Conservation (phyloP, 1,140 invertebrate genomes). For the Trissolcus basalis region DNA sequence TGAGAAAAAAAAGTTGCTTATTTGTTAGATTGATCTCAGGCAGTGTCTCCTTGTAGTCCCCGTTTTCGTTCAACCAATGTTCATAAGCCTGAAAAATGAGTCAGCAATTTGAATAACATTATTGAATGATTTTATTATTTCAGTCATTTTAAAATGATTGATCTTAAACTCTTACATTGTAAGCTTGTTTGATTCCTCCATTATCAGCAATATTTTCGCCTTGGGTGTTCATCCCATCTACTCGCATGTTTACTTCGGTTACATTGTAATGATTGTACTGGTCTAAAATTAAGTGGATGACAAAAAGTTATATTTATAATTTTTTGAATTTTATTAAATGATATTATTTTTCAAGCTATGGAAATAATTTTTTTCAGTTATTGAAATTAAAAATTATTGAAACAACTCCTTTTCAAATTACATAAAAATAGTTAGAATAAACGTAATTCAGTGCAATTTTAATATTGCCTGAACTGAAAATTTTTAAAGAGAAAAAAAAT, state of each 20-base stretch:
- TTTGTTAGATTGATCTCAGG: constrained; percentile 85
- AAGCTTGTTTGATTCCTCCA: constrained; percentile 90
- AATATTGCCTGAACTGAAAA: too few relatives aligned
- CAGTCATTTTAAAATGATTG: background rate
- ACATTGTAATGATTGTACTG: constrained; percentile 84
- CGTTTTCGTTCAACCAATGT: constrained; percentile 78
- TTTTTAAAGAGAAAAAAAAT: too few relatives aligned
- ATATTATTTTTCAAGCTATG: too few relatives aligned
- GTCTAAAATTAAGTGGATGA: constrained; percentile 69
- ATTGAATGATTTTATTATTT: constrained; percentile 20
- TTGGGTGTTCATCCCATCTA: constrained; percentile 81
- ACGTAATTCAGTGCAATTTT: too few relatives aligned
- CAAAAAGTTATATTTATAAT: background rate
- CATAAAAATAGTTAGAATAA: too few relatives aligned
- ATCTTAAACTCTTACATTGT: constrained; percentile 77
- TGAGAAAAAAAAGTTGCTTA: constrained; percentile 88
- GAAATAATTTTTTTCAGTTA: too few relatives aligned
- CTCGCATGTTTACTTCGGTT: constrained; percentile 77
- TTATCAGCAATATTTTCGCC: constrained; percentile 95
- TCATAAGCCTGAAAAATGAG: constrained; percentile 78
- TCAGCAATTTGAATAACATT: background rate
- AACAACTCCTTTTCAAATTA: too few relatives aligned
- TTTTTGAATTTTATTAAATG: background rate
- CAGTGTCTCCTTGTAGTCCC: constrained; percentile 78
- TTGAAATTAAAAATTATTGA: too few relatives aligned